Base-by-base conservation (phyloP, 2,888 invertebrate genomes). In the Aromia moschata region DNA sequence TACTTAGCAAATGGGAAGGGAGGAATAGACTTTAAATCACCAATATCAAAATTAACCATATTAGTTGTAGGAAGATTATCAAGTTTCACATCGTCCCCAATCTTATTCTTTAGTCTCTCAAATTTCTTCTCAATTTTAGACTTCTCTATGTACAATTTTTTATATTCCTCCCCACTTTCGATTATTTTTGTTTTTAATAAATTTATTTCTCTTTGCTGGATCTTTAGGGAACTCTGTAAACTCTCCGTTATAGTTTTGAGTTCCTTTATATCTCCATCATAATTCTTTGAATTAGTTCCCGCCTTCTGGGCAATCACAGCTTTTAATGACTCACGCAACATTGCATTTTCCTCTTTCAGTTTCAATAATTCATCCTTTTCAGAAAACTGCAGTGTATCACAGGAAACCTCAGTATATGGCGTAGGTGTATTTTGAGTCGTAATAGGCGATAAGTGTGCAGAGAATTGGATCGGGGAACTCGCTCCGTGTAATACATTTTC, bases 401-500 rank as follows among this genome's bases (percentile, higher is more conserved):
- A n/a, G n/a, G n/a, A n/a, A n/a, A n/a, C n/a, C n/a, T n/a, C n/a
- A 3, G 11, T 11, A 16, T 25, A 9, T 2, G 31, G 45, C 33
- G 45, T 15, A 14, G 43, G 11, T 18, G 25, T 40, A 18, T 38
- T 45, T 11, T 58, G 55, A 18, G 46, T 44, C 46, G 61, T 7
- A 47, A 56, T 31, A 36, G 43, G 37, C 40, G 44, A 47, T 54
- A 62, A 45, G 41, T 61, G 56, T 47, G 55, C 41, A 38, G 53
- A 43, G 38, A 80, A 77, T 55, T 78, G 77, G 58, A 79, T 78
- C 2, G 78, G 74, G 15, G 72, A 69, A 58, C 79, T 79, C 3
- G 77, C 79, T 14, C 78, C 80, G 46, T 75, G 73, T 31, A 79
- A 70, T 41, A 74, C 74, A 63, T 78, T 78, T 41, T 78, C 76